phyloP scores from a whole-genome alignment of 2,888 invertebrate genomes.

The Eristalis tenax region DNA sequence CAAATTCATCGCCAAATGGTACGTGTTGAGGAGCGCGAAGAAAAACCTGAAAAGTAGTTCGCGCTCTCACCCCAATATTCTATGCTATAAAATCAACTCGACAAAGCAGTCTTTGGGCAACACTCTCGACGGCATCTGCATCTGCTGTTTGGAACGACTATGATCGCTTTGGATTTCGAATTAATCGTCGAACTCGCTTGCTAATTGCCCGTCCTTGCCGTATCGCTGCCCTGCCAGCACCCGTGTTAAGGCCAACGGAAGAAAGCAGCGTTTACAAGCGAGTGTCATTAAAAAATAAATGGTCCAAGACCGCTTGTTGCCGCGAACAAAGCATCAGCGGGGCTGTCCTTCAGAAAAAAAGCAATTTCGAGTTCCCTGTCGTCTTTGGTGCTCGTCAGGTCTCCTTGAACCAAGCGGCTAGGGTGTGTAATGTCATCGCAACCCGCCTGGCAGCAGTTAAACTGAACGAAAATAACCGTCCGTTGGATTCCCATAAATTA shows the following conservation, averaged over 20 bases:
- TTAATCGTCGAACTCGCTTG: slow-evolving; percentile 10
- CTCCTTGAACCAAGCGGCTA: slow-evolving; percentile 20
- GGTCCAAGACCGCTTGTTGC: not conserved
- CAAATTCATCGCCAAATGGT: not conserved
- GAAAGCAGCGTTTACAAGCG: slow-evolving; percentile 5
- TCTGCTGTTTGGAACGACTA: not conserved
- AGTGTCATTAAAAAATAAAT: not conserved
- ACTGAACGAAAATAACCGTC: not conserved
- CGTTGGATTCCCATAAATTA: slow-evolving; percentile 5
- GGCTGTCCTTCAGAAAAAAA: not conserved
- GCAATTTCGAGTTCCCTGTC: not conserved
- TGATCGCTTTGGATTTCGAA: not conserved
- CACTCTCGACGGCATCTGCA: not conserved
- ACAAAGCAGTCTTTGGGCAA: not conserved
- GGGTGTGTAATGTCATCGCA: slow-evolving; percentile 11
- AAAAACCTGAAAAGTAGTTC: not conserved
- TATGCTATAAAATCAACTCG: not conserved
- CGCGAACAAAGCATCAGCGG: not conserved
- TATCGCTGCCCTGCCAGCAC: not conserved
- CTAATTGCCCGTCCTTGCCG: not conserved
- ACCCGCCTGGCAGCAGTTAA: not conserved
- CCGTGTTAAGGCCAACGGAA: not conserved
- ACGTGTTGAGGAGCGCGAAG: not conserved
- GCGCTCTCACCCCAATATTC: not conserved
- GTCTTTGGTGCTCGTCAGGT: not conserved